A percentile compares a stretch with the other conserved stretches of the same genome.
These are phyloP conservation scores for Neosalanx taihuensis DNA, from an alignment of 2,797 vertebrate species.

Conservation along the genomic window DNA sequence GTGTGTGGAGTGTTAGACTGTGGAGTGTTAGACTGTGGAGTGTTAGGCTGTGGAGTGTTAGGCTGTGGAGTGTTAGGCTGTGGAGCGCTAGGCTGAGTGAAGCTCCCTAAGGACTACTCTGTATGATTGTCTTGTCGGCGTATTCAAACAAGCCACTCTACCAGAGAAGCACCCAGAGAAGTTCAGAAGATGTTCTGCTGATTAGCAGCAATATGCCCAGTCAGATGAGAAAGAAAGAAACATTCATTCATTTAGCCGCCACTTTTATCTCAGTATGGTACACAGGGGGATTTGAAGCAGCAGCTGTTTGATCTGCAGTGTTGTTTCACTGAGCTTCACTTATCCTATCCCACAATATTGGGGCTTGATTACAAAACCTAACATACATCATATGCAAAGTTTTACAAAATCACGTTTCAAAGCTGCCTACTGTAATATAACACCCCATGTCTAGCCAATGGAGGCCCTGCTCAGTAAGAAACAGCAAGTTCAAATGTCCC, in stretches of 20 bases:
- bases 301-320: no score
- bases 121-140: slow-evolving; percentile 54
- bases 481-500: neutral
- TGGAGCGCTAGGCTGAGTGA: slow-evolving; percentile 34
- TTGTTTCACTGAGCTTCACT: no score
- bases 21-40: no score
- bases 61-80: slow-evolving; percentile 35
- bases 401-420: slow-evolving; percentile 1
- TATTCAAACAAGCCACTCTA: slow-evolving; percentile 47
- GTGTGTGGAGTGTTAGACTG: no score
- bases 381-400: no score
- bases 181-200: slow-evolving; percentile 40
- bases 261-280: no score
- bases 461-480: neutral
- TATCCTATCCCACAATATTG: no score
- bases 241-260: no score
- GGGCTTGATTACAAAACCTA: no score
- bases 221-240: slow-evolving; percentile 29
- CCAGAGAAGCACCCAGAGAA: slow-evolving; percentile 51
- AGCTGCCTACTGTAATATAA: neutral
- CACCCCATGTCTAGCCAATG: neutral
- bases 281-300: no score
- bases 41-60: slow-evolving; percentile 31
- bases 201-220: slow-evolving; percentile 35
- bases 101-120: slow-evolving; percentile 31